Evolutionary conservation across 2,888 invertebrate genomes (phyloP).

Genomic region (Cinara cedri): DNA sequence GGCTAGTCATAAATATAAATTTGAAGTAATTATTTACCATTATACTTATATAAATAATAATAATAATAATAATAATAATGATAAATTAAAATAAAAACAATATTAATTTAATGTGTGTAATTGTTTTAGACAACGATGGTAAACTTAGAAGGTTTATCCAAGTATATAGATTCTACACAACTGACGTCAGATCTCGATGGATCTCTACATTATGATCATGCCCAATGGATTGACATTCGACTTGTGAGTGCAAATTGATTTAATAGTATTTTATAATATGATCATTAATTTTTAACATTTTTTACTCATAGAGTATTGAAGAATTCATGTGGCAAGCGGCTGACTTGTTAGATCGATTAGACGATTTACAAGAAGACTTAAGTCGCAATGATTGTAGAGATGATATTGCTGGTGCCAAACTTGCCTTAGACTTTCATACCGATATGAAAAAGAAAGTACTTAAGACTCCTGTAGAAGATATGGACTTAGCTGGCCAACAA

Average conservation of each 20-base stretch:
- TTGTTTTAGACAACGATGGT: conserved; percentile 86
- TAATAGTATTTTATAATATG: background rate
- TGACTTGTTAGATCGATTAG: conserved; percentile 88
- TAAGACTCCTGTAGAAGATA: conserved; percentile 91
- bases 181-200: conserved; percentile 94
- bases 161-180: conserved; percentile 91
- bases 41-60: background rate
- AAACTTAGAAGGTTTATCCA: conserved; percentile 90
- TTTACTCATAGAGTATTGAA: conserved; percentile 75
- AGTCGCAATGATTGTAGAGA: conserved; percentile 93
- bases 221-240: conserved; percentile 95
- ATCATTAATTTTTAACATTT: background rate
- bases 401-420: conserved; percentile 89
- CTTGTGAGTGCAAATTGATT: conserved; percentile 65
- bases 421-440: conserved; percentile 89
- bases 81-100: background rate
- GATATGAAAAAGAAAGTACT: conserved; percentile 92
- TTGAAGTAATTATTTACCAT: conserved; percentile 75
- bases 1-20: conserved; percentile 97
- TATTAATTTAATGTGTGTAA: background rate
- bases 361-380: conserved; percentile 91
- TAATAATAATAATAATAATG: too few species aligned
- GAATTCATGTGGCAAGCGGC: conserved; percentile 96
- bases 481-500: conserved; percentile 84
- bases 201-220: conserved; percentile 90